Conservation (phyloP, 2,797 vertebrate species). For the Triplophysa yarkandensis region DNA sequence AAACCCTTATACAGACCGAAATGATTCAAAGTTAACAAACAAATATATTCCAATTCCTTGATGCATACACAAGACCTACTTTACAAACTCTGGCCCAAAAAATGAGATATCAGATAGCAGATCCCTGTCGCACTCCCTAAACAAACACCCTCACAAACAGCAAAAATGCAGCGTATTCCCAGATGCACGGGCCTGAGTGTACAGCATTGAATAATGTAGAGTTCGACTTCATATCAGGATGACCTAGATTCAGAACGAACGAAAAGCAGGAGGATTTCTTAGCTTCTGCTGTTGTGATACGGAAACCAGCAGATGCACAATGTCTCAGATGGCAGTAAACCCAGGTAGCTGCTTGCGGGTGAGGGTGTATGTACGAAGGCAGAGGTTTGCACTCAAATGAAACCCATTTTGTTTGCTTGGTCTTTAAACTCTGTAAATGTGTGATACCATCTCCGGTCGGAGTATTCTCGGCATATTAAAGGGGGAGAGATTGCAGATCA, state of each 20-base stretch:
- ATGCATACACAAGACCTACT: neutral
- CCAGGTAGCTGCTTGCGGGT: neutral
- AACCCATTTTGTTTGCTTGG: neutral
- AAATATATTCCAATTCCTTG: neutral
- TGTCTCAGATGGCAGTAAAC: neutral
- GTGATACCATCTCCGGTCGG: constrained; percentile 14
- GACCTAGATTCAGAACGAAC: constrained; percentile 45
- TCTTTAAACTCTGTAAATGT: neutral
- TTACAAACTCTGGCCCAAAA: neutral
- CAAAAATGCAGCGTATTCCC: constrained; percentile 37
- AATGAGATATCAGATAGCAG: constrained; percentile 3
- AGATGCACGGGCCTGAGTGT: constrained; percentile 34
- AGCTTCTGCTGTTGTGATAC: neutral
- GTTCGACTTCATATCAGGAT: constrained; percentile 39
- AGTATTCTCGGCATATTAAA: neutral
- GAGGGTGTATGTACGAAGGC: neutral
- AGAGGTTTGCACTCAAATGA: constrained; percentile 4
- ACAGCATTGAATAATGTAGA: constrained; percentile 54
- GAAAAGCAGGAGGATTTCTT: constrained; percentile 23
- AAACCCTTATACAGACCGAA: neutral
- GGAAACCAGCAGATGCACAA: neutral
- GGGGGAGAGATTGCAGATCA: constrained; percentile 58
- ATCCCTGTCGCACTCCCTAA: neutral
- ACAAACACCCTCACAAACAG: constrained; percentile 35
- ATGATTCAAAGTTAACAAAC: neutral